Conservation (phyloP, 1,140 invertebrate species). For the Prorops nasuta region DNA sequence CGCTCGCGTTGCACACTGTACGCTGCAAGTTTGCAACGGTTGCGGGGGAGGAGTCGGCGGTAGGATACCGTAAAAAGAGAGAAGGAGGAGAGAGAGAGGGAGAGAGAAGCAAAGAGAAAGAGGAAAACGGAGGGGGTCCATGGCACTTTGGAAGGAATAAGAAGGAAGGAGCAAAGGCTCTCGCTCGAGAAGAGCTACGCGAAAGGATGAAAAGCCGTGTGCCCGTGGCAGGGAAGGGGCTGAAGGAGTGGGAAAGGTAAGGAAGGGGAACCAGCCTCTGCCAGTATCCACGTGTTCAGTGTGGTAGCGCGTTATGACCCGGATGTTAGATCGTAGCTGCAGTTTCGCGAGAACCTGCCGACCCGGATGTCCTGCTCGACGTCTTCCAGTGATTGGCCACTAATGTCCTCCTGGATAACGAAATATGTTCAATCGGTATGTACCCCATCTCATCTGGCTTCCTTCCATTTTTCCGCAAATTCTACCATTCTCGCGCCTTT, state of each 20-base stretch:
- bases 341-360: conserved; percentile 55
- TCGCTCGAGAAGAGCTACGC: not conserved
- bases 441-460: conserved; percentile 19
- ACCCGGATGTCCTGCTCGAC: conserved; percentile 53
- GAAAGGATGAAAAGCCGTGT: conserved; percentile 19
- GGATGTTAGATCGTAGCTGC: conserved; percentile 58
- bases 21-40: too few relatives aligned
- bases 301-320: conserved; percentile 59
- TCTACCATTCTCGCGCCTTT: not conserved
- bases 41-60: not conserved
- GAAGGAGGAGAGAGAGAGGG: not conserved
- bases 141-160: not conserved
- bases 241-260: conserved; percentile 25
- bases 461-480: not conserved
- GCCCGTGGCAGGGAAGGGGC: conserved; percentile 18
- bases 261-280: conserved; percentile 48
- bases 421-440: conserved; percentile 60
- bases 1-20: too few relatives aligned
- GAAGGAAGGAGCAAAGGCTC: not conserved
- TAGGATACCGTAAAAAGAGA: not conserved
- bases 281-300: conserved; percentile 58
- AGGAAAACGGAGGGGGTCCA: not conserved
- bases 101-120: not conserved
- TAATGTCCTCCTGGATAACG: conserved; percentile 52
- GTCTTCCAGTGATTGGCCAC: conserved; percentile 45